Evolutionary conservation across 1,140 invertebrate genomes (phyloP), one percentile per base, ranked within the genome.

Genomic region (Macrosteles quadrilineatus): DNA sequence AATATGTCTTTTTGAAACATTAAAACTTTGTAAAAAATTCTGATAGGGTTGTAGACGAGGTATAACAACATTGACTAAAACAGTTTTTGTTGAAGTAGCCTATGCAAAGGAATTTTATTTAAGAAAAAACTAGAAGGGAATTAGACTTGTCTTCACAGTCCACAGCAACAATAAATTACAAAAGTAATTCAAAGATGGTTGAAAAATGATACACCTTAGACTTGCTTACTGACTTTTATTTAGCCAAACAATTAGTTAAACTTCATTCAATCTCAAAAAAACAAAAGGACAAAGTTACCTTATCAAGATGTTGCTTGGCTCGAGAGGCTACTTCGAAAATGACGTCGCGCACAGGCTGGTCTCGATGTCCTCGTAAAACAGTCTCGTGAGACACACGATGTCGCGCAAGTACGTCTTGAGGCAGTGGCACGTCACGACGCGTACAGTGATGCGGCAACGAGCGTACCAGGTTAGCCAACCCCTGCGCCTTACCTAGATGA

Each of bases 401-500:
- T 78, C 91, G 91, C 72, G 91, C 82, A 19, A 97, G 76, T 23
- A 95, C 77, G 76, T 96, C 91, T 79, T 90, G 86, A 0, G 94
- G 95, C 50, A 96, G 76, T 53, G 85, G 78, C 14, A 91, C 81
- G 45, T 82, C 80, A 76, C 86, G 83, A 72, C 82, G 83, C 64
- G 80, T 78, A 23, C 85, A 85, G 77, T 89, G 85, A 75, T 88
- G 81, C 69, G 87, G 87, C 9, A 91, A 78, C 21, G 88, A 90
- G 81, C 92, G 84, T 53, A 98, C 78, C n/a, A 94, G 80, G 71
- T 91, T 96, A 1, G 87, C 78, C 40, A 98, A 86, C 70, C 95
- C 95, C 81, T 97, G 93, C 31, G 94, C 90, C 84, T 96, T 97
- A 9, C 95, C 96, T 72, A 98, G 79, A 82, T 98, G 95, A 78